Base-by-base conservation (phyloP, 2,113 vertebrate genomes). In the Oostethus manadensis region DNA sequence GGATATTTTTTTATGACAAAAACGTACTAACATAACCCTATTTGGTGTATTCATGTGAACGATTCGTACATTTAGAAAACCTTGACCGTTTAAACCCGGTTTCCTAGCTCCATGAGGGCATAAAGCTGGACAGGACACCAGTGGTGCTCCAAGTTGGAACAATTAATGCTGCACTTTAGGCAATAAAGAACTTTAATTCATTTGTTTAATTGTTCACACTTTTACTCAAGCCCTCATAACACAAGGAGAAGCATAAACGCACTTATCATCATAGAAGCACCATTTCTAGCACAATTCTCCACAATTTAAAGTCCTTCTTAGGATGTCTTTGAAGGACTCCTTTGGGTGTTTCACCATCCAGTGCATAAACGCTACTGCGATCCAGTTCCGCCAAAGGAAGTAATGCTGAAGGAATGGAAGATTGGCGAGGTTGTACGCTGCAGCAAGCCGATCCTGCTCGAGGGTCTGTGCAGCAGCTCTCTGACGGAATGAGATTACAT, bases 401-500 rank as follows among this genome's bases (percentile, higher is more conserved):
- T 35, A 53, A 18, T 18, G 16, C 51, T 11, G 6, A 40, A 55
- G 53, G 33, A 55, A 20, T 5, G 23, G 1, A 13, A 53, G 38
- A 33, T 11, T 65, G 62, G 70, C 64, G 65, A 76, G 58, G 63
- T 65, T 64, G 56, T 60, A 62, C 45, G n/a, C 1, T 4, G 56
- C 49, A 50, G 50, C 60, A 56, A 58, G 51, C 50, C 68, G 43
- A 49, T 51, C 66, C 73, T 46, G 13, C 51, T 68, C 22, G 68
- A 46, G 14, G n/a, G 50, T 73, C 40, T 42, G 38, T 62, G 64
- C 49, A 68, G 51, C 65, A 47, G 64, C 47, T 51, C 51, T 66
- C 78, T 78, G 80, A 78, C 43, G 60, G 68, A 69, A 62, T 1
- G 56, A 76, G 85, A 82, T 79, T 82, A 81, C 79, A 81, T 80